Percentiles rank a stretch among this genome's conserved stretches.
Conservation (phyloP, 2,888 invertebrate genomes). For the Drosophila anomalata region DNA sequence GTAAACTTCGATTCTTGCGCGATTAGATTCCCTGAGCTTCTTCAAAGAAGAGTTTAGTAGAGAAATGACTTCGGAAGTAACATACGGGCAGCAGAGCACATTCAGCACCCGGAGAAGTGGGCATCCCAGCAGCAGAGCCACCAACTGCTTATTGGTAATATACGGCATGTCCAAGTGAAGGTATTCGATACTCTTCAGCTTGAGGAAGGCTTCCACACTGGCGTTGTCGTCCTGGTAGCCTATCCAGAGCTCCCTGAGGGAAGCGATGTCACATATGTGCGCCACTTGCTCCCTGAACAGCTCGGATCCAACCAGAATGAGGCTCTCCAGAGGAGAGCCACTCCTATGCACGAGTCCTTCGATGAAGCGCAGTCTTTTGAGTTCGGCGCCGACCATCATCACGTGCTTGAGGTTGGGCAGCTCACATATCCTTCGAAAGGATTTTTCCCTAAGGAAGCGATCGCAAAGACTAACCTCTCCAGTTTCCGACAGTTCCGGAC, state of each 20-base stretch:
- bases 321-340: conserved; percentile 13
- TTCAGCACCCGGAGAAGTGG: neutral
- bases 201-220: conserved; percentile 1
- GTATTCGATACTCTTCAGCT: conserved; percentile 14
- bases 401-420: conserved; percentile 37
- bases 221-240: neutral
- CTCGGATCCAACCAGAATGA: conserved; percentile 7
- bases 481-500: conserved; percentile 14
- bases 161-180: conserved; percentile 13
- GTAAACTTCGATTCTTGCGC: neutral
- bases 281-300: conserved; percentile 9
- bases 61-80: conserved; percentile 8
- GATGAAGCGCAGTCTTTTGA: conserved; percentile 1
- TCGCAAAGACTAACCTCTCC: conserved; percentile 25
- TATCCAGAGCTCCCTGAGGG: conserved; percentile 33
- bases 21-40: neutral
- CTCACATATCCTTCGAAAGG: neutral
- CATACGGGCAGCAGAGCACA: neutral
- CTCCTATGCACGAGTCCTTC: conserved; percentile 7
- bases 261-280: conserved; percentile 17
- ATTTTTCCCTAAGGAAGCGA: neutral
- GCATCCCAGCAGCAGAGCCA: conserved; percentile 18
- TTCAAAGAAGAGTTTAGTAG: neutral
- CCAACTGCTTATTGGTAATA: conserved; percentile 15
- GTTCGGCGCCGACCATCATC: neutral